These are phyloP conservation scores for Galeopsomyia nigrocyanea DNA, from an alignment of 2,888 invertebrate species.

Conservation along the genomic window DNA sequence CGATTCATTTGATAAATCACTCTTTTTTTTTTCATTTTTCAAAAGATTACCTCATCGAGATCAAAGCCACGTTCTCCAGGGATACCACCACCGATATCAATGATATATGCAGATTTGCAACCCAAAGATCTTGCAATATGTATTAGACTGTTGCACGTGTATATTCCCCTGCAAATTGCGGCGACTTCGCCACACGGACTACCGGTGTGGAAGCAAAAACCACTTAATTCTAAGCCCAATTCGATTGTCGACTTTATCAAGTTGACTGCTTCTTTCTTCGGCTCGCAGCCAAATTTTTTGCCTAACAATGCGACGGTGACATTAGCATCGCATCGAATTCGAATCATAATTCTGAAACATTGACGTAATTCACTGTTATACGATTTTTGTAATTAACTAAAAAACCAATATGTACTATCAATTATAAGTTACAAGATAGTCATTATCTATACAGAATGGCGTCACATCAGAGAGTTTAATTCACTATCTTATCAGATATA, in stretches of 20 bases:
- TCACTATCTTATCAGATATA: no score
- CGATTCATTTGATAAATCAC: no score
- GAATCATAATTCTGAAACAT: slow-evolving; percentile 57
- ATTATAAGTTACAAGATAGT: no score
- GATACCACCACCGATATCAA: no score
- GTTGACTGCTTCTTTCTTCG: slow-evolving; percentile 54
- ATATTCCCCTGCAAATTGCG: slow-evolving; percentile 72
- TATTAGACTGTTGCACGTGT: slow-evolving; percentile 70
- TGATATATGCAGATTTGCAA: no score
- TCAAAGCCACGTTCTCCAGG: no score
- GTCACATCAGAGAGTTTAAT: no score
- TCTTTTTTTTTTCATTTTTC: no score
- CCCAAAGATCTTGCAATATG: slow-evolving; percentile 62
- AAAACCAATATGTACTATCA: background rate
- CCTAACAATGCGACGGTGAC: slow-evolving; percentile 51
- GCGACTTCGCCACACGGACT: slow-evolving; percentile 66
- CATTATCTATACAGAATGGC: no score
- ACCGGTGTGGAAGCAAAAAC: slow-evolving; percentile 66
- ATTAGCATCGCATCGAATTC: slow-evolving; percentile 59
- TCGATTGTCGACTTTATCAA: slow-evolving; percentile 57
- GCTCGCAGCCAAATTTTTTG: slow-evolving; percentile 63
- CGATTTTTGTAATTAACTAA: background rate
- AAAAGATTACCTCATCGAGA: no score
- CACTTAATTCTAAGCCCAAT: slow-evolving; percentile 59
- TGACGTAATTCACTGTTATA: background rate